Percentiles rank a stretch among this genome's conserved stretches.
These are phyloP conservation scores for Leptinotarsa juncta DNA, from an alignment of 2,888 invertebrate genomes.

Conservation along the genomic window DNA sequence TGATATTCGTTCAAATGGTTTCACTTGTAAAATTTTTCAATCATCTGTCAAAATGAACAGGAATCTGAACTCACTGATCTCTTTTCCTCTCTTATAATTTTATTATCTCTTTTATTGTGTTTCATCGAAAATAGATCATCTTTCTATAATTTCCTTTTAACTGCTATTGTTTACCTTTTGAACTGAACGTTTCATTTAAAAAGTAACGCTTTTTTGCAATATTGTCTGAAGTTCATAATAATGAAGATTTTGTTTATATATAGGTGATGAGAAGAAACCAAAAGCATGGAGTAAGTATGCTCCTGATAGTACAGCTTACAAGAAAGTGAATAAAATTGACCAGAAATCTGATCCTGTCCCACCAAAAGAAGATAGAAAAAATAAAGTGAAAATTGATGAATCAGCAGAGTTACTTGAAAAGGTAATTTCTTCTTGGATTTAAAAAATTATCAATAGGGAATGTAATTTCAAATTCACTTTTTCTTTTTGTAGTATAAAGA, in stretches of 20 bases:
- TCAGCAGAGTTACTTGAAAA: constrained; percentile 70
- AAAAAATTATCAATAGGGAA: background rate
- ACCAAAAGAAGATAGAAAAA: constrained; percentile 55
- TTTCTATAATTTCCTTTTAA: too few species aligned
- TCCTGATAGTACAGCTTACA: constrained; percentile 77
- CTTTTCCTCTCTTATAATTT: too few species aligned
- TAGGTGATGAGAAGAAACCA: constrained; percentile 78
- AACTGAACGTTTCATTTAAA: too few species aligned
- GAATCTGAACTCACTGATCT: too few species aligned
- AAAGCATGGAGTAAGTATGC: constrained; percentile 95
- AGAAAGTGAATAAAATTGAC: constrained; percentile 65
- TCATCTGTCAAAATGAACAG: background rate
- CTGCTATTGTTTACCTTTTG: too few species aligned
- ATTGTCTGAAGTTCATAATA: background rate
- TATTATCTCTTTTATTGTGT: too few species aligned
- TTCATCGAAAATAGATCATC: too few species aligned
- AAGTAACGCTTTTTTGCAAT: background rate
- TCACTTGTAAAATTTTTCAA: background rate
- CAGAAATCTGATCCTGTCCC: constrained; percentile 47
- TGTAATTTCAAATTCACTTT: background rate
- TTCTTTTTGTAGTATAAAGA: constrained; percentile 75
- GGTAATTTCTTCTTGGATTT: constrained; percentile 61
- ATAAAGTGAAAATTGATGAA: constrained; percentile 70
- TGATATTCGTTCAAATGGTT: background rate
- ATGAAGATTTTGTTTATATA: background rate